Evolutionary conservation across 2,113 vertebrate species (phyloP).

Genomic region (Cyphotilapia sp.): DNA sequence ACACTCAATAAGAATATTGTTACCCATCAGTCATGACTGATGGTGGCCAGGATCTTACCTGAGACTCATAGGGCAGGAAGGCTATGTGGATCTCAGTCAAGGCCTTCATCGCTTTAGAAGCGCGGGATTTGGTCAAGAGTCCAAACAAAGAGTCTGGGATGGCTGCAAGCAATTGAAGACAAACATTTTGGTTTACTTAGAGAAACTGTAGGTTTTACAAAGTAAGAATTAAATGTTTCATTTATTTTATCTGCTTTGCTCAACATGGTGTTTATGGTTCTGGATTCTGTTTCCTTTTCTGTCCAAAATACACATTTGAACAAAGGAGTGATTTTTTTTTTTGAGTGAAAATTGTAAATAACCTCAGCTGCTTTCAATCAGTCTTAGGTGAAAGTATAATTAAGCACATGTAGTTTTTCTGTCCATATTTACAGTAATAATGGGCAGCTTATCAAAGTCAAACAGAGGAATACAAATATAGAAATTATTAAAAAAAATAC

Average conservation of each 20-base stretch:
- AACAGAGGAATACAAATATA: not conserved
- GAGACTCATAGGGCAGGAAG: slow-evolving; percentile 95
- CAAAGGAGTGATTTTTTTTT: not conserved
- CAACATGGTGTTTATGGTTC: not conserved
- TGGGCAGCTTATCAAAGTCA: not conserved
- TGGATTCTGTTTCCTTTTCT: not conserved
- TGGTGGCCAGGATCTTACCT: slow-evolving; percentile 73
- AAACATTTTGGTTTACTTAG: not conserved
- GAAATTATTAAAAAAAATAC: not conserved
- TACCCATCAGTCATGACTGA: not conserved
- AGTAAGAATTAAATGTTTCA: not conserved
- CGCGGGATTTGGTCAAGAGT: slow-evolving; percentile 92
- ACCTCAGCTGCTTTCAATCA: fast-evolving
- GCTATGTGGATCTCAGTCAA: slow-evolving; percentile 97
- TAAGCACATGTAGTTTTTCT: not conserved
- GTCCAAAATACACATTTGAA: not conserved
- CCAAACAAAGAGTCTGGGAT: slow-evolving; percentile 90
- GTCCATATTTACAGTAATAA: fast-evolving
- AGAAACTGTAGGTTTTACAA: not conserved
- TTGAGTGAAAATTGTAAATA: not conserved
- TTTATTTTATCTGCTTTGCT: not conserved
- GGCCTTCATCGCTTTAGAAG: slow-evolving; percentile 95
- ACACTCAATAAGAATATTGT: not conserved
- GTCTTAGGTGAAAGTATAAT: not conserved
- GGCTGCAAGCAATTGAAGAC: slow-evolving; percentile 64